These are phyloP conservation scores for Bombus confusus DNA, from an alignment of 1,140 invertebrate genomes.

Conservation along the genomic window DNA sequence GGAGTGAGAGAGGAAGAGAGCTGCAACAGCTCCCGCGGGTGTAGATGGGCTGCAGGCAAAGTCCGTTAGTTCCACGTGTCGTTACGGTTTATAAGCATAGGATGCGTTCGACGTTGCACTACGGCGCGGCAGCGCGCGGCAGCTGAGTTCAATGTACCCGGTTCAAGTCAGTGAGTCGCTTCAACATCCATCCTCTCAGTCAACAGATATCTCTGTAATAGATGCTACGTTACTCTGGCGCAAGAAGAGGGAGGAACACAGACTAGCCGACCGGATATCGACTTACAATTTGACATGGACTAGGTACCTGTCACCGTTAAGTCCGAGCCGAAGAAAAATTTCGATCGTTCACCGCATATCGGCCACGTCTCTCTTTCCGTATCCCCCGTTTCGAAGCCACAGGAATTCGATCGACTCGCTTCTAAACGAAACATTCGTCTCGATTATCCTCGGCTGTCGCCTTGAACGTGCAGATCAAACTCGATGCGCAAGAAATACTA, in stretches of 20 bases:
- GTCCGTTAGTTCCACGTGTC: constrained; percentile 79
- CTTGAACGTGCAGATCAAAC: constrained; percentile 21
- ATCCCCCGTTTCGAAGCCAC: constrained; percentile 18
- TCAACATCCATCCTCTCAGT: constrained; percentile 68
- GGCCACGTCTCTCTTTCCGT: neutral
- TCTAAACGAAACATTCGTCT: constrained; percentile 65
- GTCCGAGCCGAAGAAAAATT: constrained; percentile 67
- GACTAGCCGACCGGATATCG: constrained; percentile 65
- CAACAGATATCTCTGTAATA: constrained; percentile 66
- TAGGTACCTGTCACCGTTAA: constrained; percentile 69
- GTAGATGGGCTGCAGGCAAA: constrained; percentile 54
- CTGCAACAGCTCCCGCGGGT: constrained; percentile 48
- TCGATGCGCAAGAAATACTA: constrained; percentile 6
- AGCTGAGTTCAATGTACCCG: constrained; percentile 73
- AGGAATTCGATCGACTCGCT: constrained; percentile 60
- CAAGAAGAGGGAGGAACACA: no score
- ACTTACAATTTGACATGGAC: constrained; percentile 73
- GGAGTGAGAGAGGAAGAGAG: neutral
- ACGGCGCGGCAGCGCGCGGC: constrained; percentile 43
- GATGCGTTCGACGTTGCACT: constrained; percentile 73
- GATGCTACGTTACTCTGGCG: constrained; percentile 21
- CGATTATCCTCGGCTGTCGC: constrained; percentile 60
- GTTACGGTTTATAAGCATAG: constrained; percentile 80
- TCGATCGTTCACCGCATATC: constrained; percentile 61
- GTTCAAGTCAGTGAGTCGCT: constrained; percentile 60